Evolutionary conservation across 2,797 vertebrate genomes (phyloP).

Genomic region (Gila robusta): DNA sequence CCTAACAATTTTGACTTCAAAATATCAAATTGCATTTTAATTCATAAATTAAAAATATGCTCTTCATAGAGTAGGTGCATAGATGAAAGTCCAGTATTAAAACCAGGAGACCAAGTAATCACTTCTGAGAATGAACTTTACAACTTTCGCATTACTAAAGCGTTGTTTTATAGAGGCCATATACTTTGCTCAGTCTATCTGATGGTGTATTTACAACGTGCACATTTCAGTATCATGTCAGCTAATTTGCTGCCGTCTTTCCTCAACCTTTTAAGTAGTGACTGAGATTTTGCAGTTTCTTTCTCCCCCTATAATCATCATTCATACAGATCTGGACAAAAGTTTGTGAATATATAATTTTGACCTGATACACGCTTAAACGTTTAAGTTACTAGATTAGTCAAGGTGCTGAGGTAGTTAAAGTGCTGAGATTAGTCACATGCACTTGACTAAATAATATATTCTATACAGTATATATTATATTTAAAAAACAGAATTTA

Average conservation of each 20-base stretch:
- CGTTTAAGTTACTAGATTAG: background rate
- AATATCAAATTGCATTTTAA: background rate
- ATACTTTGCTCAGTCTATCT: background rate
- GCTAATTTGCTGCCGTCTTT: background rate
- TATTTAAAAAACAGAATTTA: too few species aligned
- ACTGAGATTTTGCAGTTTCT: background rate
- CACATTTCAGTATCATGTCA: background rate
- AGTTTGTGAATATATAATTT: background rate
- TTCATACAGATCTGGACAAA: background rate
- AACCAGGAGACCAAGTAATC: background rate
- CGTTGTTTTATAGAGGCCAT: background rate
- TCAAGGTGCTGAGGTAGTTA: background rate
- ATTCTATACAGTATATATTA: background rate
- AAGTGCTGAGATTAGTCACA: background rate
- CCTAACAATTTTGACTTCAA: background rate
- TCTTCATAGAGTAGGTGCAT: background rate
- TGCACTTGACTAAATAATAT: background rate
- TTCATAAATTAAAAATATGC: background rate
- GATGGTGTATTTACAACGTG: background rate
- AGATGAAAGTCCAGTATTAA: slow-evolving; percentile 21
- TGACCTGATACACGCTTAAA: background rate
- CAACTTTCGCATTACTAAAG: background rate
- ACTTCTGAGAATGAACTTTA: slow-evolving; percentile 7
- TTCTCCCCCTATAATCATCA: background rate
- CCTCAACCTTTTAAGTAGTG: background rate